These are phyloP conservation scores for Scaptomyza caliginosa DNA, from an alignment of 2,888 invertebrate genomes.

Conservation along the genomic window DNA sequence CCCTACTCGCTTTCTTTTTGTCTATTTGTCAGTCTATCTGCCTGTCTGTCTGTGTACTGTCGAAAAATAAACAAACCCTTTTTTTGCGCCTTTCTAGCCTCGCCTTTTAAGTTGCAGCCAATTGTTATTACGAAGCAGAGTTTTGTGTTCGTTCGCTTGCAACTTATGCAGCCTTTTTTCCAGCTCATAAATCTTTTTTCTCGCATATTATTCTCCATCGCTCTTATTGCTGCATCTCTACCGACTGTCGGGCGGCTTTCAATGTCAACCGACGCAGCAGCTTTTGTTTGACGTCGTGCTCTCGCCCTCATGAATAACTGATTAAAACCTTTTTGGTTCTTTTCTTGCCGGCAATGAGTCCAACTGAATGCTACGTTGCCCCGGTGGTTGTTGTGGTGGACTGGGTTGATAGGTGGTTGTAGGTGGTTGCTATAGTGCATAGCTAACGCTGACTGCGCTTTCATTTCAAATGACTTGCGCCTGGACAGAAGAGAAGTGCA, in stretches of 20 bases:
- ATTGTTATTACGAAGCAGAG: constrained; percentile 68
- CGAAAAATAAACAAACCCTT: constrained; percentile 66
- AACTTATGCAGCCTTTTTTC: constrained; percentile 60
- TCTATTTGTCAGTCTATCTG: constrained; percentile 46
- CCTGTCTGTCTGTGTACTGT: constrained; percentile 28
- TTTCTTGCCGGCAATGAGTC: constrained; percentile 17
- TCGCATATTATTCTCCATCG: constrained; percentile 16
- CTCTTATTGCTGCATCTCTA: constrained; percentile 9
- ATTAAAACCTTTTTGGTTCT: constrained; percentile 74
- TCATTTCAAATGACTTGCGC: constrained; percentile 70
- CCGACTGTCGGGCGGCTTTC: constrained; percentile 44
- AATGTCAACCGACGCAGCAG: constrained; percentile 72
- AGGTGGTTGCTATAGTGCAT: neutral
- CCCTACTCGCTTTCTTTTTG: constrained; percentile 37
- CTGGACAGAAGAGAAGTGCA: constrained; percentile 45
- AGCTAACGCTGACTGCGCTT: constrained; percentile 50
- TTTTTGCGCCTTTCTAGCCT: constrained; percentile 26
- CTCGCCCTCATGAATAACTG: constrained; percentile 78
- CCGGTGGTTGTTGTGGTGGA: too few species aligned
- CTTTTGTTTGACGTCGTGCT: constrained; percentile 74
- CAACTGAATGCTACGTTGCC: constrained; percentile 22
- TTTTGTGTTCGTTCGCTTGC: constrained; percentile 21
- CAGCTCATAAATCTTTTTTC: constrained; percentile 76
- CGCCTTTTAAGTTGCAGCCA: constrained; percentile 74
- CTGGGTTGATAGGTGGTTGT: neutral